phyloP scores from a whole-genome alignment of 2,113 vertebrate genomes.

The Leucopsar rothschildi region DNA sequence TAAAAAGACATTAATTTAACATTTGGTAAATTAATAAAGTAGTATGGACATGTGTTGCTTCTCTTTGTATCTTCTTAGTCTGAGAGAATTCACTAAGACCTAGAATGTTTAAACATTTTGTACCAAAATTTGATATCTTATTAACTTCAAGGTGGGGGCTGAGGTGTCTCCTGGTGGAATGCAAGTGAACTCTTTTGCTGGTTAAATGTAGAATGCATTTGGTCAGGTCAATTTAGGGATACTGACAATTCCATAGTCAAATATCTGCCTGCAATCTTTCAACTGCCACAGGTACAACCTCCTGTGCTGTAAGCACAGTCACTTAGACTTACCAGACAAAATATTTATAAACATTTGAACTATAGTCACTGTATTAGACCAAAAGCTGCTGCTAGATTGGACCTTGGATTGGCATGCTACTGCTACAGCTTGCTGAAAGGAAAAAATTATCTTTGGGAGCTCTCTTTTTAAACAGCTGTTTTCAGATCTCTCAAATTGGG shows the following conservation, averaged over 20 bases:
- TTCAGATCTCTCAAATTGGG: conserved; percentile 48
- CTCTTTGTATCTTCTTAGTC: not conserved
- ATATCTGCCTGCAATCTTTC: not conserved
- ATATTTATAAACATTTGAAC: conserved; percentile 56
- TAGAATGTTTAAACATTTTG: not conserved
- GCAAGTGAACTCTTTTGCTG: not conserved
- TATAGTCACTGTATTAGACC: conserved; percentile 13
- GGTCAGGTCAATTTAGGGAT: not conserved
- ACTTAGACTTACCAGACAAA: conserved; percentile 27
- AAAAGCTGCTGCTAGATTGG: conserved; percentile 35
- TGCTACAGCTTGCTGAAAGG: not conserved
- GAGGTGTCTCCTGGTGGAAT: not conserved
- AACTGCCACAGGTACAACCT: not conserved
- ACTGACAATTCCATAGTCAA: not conserved
- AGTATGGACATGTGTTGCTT: not conserved
- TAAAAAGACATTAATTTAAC: not conserved
- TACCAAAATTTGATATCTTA: not conserved
- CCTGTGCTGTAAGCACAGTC: conserved; percentile 16
- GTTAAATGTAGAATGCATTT: not conserved
- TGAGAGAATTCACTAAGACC: not conserved
- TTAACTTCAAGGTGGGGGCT: not conserved
- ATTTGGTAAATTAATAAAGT: not conserved
- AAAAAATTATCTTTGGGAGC: not conserved
- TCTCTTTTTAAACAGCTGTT: conserved; percentile 27
- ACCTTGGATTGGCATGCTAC: conserved; percentile 17